These are phyloP conservation scores for Crioceris asparagi DNA, from an alignment of 2,888 invertebrate species.

Conservation along the genomic window DNA sequence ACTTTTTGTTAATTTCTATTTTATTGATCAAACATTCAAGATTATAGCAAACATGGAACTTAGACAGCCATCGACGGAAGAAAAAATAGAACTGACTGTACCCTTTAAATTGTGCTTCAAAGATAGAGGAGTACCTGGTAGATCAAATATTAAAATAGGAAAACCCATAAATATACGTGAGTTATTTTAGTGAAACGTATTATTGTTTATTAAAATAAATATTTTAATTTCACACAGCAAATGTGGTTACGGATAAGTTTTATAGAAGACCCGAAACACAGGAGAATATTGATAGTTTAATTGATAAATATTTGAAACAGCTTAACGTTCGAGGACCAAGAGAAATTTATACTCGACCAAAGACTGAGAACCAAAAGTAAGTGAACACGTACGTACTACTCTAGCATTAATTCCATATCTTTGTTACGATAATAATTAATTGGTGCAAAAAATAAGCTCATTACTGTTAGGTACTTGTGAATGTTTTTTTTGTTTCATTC, in stretches of 20 bases:
- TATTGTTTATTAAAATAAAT: no score
- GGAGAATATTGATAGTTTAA: constrained; percentile 17
- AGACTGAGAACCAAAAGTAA: constrained; percentile 37
- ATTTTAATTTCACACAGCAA: no score
- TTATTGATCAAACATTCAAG: constrained; percentile 24
- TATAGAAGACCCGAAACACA: constrained; percentile 22
- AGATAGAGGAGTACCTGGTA: constrained; percentile 23
- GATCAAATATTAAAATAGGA: constrained; percentile 25
- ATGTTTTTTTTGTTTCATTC: no score
- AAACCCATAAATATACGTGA: constrained; percentile 22
- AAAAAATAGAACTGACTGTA: constrained; percentile 16
- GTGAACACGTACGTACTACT: constrained; percentile 1
- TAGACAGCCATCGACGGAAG: constrained; percentile 6
- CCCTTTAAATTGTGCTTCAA: constrained; percentile 34
- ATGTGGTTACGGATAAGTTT: constrained; percentile 31
- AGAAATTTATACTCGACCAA: constrained; percentile 28
- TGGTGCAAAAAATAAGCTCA: no score
- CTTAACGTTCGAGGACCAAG: constrained; percentile 27
- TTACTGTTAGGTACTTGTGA: no score
- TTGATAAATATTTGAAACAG: constrained; percentile 26
- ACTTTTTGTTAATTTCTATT: no score
- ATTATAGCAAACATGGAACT: constrained; percentile 1
- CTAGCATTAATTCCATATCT: no score
- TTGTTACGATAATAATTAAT: no score
- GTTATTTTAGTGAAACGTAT: constrained; percentile 5